Base-by-base conservation (phyloP, 2,113 vertebrate species). In the Lasiurus borealis region DNA sequence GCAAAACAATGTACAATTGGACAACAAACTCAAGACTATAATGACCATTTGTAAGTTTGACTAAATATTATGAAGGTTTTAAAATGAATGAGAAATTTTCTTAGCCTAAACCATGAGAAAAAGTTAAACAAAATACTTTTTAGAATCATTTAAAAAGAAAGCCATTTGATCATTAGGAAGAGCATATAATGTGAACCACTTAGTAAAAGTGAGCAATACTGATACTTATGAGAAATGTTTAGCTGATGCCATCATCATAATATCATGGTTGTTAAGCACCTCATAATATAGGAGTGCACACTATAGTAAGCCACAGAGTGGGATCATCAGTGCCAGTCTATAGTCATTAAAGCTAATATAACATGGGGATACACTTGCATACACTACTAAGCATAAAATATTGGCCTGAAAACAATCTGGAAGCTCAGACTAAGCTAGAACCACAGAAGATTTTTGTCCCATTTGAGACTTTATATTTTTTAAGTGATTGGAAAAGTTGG, bases 401-500 rank as follows among this genome's bases (percentile, higher is more conserved):
- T 77, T 54, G 73, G 77, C 88, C 90, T 69, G 77, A 77, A 90
- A 46, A 34, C 77, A 62, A 34, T 71, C 85, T 48, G 82, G 92
- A 96, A 88, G 77, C 54, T 78, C 48, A 85, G 54, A 86, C 27
- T 69, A 83, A 95, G 85, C 94, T 68, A 93, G 48, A 31, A 13
- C 57, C 82, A n/a, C 46, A 72, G 93, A 96, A 95, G 57, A 9
- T 64, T 94, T 94, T 92, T 93, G 94, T 94, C 94, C 85, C 68
- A 72, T 94, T 94, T 95, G 85, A 57, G 73, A 36, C 21, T 95
- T 57, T 97, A 10, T 90, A 90, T 94, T 96, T 95, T 93, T 94
- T 92, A 97, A 96, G 96, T 97, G 92, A 96, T 95, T 95, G 94
- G 69, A 64, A 94, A 93, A 90, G 52, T 76, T 96, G 97, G 95